phyloP scores from a whole-genome alignment of 2,888 invertebrate species.

The Asteroscopus sphinx region DNA sequence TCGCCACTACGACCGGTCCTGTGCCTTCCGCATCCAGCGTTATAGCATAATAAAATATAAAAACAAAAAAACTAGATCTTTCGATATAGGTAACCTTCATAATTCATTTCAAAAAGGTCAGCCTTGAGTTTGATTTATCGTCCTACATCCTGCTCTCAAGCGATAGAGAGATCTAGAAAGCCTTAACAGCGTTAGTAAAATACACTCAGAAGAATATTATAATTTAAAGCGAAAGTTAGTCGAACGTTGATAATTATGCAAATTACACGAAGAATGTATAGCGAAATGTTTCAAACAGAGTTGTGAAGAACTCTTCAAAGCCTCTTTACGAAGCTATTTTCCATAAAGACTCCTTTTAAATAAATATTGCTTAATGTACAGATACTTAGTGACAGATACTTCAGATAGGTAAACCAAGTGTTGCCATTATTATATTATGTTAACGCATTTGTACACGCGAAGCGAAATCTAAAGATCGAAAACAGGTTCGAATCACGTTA shows the following conservation, averaged over 20 bases:
- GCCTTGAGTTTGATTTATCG: conserved; percentile 46
- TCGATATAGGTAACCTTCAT: conserved; percentile 6
- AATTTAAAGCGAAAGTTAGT: conserved; percentile 8
- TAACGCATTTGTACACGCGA: no score
- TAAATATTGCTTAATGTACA: conserved; percentile 14
- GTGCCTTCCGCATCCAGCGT: no score
- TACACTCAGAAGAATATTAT: conserved; percentile 1
- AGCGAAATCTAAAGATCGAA: no score
- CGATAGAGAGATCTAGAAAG: conserved; percentile 12
- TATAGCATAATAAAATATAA: conserved; percentile 17
- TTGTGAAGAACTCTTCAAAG: conserved; percentile 30
- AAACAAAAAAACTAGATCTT: conserved; percentile 15
- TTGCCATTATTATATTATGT: no score
- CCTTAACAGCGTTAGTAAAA: conserved; percentile 7
- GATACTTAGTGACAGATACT: conserved; percentile 6
- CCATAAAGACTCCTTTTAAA: conserved; percentile 23
- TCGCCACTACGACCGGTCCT: no score
- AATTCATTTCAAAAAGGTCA: conserved; percentile 23
- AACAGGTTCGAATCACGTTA: no score
- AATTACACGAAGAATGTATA: conserved; percentile 30
- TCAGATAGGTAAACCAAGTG: conserved; percentile 2
- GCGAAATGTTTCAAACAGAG: conserved; percentile 31
- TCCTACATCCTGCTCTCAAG: neutral
- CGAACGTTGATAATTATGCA: conserved; percentile 30
- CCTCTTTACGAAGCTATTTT: conserved; percentile 36